These are phyloP conservation scores for Chionoecetes opilio DNA, from an alignment of 1,140 invertebrate genomes.

Conservation along the genomic window DNA sequence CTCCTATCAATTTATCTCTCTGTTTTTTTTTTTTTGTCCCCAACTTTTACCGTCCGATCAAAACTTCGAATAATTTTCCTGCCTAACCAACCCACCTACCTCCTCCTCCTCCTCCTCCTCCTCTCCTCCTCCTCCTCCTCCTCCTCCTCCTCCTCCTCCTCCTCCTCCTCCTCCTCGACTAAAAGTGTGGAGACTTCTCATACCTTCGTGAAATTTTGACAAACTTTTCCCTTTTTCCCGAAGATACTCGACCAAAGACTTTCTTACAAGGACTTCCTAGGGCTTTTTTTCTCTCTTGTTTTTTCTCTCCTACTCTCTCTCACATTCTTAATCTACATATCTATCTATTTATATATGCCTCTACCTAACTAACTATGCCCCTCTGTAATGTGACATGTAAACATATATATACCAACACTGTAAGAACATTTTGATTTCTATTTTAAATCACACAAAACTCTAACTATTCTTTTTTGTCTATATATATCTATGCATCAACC, in stretches of 20 bases:
- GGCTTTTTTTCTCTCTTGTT: not conserved
- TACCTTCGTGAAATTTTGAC: slow-evolving; percentile 29
- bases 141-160: slow-evolving; percentile 27
- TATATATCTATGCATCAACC: too few species aligned
- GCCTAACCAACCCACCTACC: not conserved
- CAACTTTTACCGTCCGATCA: not conserved
- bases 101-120: not conserved
- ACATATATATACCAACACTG: too few species aligned
- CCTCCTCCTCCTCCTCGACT: not conserved
- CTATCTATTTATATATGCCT: too few species aligned
- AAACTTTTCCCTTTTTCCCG: not conserved
- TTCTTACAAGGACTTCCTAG: not conserved
- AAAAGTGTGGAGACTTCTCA: not conserved
- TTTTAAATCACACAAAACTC: too few species aligned
- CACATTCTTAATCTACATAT: too few species aligned
- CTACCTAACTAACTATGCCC: too few species aligned
- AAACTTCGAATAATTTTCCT: slow-evolving; percentile 4
- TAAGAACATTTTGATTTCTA: too few species aligned
- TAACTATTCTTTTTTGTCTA: too few species aligned
- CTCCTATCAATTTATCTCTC: not conserved
- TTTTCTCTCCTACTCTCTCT: not conserved
- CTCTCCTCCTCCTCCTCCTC: not conserved
- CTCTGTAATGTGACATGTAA: too few species aligned
- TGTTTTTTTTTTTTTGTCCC: not conserved
- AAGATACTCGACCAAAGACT: not conserved